Base-by-base conservation (phyloP, 64 coral and sea anemone genomes). In the Pocillopora damicornis region DNA sequence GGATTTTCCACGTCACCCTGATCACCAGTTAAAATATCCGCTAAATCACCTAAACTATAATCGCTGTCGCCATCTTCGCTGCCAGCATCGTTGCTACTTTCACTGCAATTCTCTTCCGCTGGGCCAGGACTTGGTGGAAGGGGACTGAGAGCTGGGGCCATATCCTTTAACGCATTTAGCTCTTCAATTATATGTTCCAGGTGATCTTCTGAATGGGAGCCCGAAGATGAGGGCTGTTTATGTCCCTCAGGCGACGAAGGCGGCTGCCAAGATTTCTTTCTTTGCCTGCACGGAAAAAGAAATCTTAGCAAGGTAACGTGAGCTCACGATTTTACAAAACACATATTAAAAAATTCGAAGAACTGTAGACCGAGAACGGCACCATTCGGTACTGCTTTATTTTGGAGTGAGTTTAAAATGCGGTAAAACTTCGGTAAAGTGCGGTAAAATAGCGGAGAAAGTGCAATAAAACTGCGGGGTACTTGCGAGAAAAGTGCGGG, bases 41-140 rank as follows among this genome's bases (percentile, higher is more conserved):
- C 71, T 20, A 87, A 15, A 51, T 87, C 86, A n/a, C 75, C 86
- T 23, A 76, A 37, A 23, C 73, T 76, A 5, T 71, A 76, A 76
- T 75, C 71, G 60, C 75, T 87, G 57, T 36, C 81, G 13, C 56
- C 74, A 34, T 87, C 73, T 16, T 87, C 81, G 16, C n/a, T 84
- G 5, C 60, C 81, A 51, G 7, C 15, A 26, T 84, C 86, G 66
- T 45, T 86, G 36, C 11, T n/a, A 36, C 56, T 86, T 22, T 62
- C 86, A 35, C 56, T 73, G 16, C 18, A 25, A 66, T 25, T 86
- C 20, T 63, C 86, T 76, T 61, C 86, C n/a, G 72, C 59, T 13
- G 73, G 64, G 26, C 57, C 86, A 4, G 71, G 71, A 76, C 86
- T 87, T 15, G 72, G 58, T 2, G 71, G 71, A 17, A 75, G 57